Conservation (phyloP, 2,797 vertebrate genomes). For the Pipistrellus nathusii region DNA sequence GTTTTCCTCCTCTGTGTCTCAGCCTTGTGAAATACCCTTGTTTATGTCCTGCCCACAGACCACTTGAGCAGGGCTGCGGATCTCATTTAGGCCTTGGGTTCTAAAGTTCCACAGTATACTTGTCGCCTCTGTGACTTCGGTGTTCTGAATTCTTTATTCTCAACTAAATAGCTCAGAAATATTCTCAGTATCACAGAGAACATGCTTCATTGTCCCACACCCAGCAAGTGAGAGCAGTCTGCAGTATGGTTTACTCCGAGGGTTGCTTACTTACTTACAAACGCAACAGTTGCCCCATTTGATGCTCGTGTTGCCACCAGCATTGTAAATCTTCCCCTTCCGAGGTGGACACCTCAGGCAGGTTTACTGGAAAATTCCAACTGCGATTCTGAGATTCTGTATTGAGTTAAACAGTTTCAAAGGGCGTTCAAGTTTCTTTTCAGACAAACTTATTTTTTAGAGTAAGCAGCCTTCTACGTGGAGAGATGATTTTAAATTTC, state of each 20-base stretch:
- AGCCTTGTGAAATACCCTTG: not conserved
- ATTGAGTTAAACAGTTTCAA: constrained; percentile 44
- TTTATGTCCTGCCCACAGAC: not conserved
- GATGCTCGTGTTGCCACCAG: constrained; percentile 30
- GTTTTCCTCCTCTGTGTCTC: not conserved
- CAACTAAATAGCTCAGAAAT: constrained; percentile 52
- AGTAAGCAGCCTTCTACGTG: constrained; percentile 49
- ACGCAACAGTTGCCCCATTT: not conserved
- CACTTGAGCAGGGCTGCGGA: not conserved
- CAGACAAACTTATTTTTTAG: constrained; percentile 63
- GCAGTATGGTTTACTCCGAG: not conserved
- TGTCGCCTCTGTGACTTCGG: constrained; percentile 60
- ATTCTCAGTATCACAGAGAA: constrained; percentile 18
- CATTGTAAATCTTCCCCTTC: constrained; percentile 9
- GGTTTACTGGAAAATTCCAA: constrained; percentile 55
- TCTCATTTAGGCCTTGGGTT: not conserved
- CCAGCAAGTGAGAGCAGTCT: not conserved
- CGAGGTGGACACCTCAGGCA: not conserved
- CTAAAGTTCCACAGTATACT: constrained; percentile 10
- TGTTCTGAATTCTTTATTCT: constrained; percentile 71
- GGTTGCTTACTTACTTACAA: constrained; percentile 1
- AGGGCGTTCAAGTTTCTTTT: constrained; percentile 33
- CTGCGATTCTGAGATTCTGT: constrained; percentile 40
- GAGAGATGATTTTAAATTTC: constrained; percentile 76
- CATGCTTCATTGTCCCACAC: not conserved